Conservation (phyloP, 2,888 invertebrate species). For the Pollenia griseotomentosa region DNA sequence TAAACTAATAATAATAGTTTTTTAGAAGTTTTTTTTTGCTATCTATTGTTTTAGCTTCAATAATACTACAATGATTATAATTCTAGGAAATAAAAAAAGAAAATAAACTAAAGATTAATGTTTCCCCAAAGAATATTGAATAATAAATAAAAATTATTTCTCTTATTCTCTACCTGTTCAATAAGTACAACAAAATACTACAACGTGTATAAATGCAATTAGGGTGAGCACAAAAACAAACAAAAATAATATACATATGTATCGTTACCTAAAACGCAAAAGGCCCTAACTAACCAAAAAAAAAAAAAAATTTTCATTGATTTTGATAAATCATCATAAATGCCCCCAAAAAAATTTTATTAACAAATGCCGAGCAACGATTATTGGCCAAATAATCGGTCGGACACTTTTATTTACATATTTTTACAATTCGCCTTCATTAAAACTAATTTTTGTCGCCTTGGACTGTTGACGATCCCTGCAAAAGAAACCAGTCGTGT, state of each 20-base stretch:
- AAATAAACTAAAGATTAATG: conserved; percentile 55
- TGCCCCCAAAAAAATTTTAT: too few relatives aligned
- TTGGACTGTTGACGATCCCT: too few relatives aligned
- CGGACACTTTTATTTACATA: too few relatives aligned
- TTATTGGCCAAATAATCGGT: too few relatives aligned
- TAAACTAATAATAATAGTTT: conserved; percentile 25
- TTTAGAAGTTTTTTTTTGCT: conserved; percentile 13
- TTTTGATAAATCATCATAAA: too few relatives aligned
- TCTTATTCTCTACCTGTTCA: conserved; percentile 14
- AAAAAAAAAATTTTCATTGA: too few relatives aligned
- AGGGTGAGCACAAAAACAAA: conserved; percentile 19
- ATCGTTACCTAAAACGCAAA: too few relatives aligned
- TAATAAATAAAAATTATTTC: conserved; percentile 51
- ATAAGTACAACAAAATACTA: not conserved
- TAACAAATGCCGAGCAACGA: too few relatives aligned
- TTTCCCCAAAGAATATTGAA: conserved; percentile 63
- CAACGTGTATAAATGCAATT: conserved; percentile 36
- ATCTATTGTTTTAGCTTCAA: not conserved
- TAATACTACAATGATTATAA: conserved; percentile 24
- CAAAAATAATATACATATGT: not conserved
- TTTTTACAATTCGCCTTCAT: too few relatives aligned
- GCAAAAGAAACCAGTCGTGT: too few relatives aligned
- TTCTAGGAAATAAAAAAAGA: conserved; percentile 52
- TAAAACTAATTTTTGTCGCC: too few relatives aligned
- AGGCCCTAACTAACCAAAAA: too few relatives aligned